Percentiles rank a stretch among this genome's conserved stretches.
Conservation (phyloP, 2,888 invertebrate species). For the Agrochola lychnidis region DNA sequence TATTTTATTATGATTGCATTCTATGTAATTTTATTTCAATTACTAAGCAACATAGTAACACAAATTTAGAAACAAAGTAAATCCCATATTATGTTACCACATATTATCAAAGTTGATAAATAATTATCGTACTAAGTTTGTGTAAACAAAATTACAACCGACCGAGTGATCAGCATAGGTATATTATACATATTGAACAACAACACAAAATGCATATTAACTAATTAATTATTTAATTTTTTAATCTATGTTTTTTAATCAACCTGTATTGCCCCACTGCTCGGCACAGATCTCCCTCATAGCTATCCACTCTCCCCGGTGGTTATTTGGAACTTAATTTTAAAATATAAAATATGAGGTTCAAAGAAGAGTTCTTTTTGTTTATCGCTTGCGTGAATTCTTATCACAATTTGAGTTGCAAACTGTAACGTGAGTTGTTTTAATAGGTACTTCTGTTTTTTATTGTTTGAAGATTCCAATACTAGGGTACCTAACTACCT, state of each 20-base stretch:
- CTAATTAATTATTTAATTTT: neutral
- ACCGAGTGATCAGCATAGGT: neutral
- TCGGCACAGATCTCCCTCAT: neutral
- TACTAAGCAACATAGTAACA: neutral
- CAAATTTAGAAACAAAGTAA: neutral
- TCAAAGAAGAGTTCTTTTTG: neutral
- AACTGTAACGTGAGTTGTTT: slow-evolving; percentile 16
- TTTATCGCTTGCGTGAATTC: slow-evolving; percentile 21
- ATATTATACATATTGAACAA: neutral
- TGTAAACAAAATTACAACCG: slow-evolving; percentile 10
- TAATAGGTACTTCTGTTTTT: neutral
- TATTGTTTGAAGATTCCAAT: neutral
- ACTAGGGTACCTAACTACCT: neutral
- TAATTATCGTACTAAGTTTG: neutral
- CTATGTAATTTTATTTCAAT: neutral
- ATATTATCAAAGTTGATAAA: neutral
- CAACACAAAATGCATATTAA: neutral
- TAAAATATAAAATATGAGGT: neutral
- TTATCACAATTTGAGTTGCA: slow-evolving; percentile 31
- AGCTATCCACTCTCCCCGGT: neutral
- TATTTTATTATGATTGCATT: neutral
- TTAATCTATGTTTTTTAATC: neutral
- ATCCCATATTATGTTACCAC: neutral
- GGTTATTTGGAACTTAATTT: neutral
- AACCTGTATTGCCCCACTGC: no score